Base-by-base conservation (phyloP, 2,888 invertebrate species). In the Meganola albula region DNA sequence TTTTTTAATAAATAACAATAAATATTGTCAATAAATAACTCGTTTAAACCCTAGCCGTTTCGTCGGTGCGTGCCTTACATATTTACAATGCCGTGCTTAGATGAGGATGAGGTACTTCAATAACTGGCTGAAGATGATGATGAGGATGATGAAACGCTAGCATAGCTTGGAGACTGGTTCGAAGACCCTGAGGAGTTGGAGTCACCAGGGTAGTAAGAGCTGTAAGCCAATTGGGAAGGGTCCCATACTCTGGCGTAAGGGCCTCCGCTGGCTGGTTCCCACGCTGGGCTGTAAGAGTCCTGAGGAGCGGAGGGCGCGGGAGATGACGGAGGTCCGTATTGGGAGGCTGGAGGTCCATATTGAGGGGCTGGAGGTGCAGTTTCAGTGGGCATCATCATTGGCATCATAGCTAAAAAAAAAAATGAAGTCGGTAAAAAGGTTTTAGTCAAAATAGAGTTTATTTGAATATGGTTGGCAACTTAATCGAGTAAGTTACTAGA, bases 171-270 rank as follows among this genome's bases (percentile, higher is more conserved):
- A 2, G 87, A 86, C 25, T 87, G 87, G 39, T 89, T 88, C 1
- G 90, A 87, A 1, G 88, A 82, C 14, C 88, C 85, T 5, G 88
- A 87, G 0, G 88, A 83, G 38, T 75, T 79, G 1, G 90, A 86
- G 42, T 89, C 88, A 63, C 90, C 89, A 44, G 92, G 90, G 62
- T 91, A 91, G 74, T 92, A 92, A 1, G 91, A 90, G 57, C 89
- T 92, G 68, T 91, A 92, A 12, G 92, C 92, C 47, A 91, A 71
- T 53, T 89, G 90, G 29, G 91, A 89, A 4, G 88, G 88, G 54
- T 91, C 91, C 92, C 94, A 94, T 1, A 92, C 90, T 48, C 94
- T 88, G 26, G 94, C 89, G 73, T 94, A 94, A 1, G 94, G 94
- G 5, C 93, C 93, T 28, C 91, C 89, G 59, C 88, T 90, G 46